Base-by-base conservation (phyloP, 1,140 invertebrate genomes). In the Stratiolaelaps scimitus region DNA sequence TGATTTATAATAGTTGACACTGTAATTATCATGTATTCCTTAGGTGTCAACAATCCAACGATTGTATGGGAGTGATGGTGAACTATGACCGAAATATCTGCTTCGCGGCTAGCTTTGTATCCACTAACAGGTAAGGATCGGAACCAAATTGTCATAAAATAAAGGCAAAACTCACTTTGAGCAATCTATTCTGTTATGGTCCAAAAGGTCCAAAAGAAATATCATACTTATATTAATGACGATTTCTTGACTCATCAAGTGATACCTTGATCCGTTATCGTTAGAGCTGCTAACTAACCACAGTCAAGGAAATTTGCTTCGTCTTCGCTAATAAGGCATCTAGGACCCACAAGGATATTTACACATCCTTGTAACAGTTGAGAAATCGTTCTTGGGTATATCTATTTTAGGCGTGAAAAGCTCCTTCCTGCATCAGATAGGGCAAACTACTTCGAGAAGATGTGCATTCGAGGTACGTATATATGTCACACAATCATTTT, bases 371-470 rank as follows among this genome's bases (percentile, higher is more conserved):
- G 34, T 10, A 40, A 40, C 34, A 40, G 34, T n/a, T n/a, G n/a
- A n/a, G 34, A 4, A 40, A 40, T 40, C 10, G 10, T 40, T 10
- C 10, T 40, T 40, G 10, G 5, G 0, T 10, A 40, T 6, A 40
- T 40, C 34, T 48, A 15, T 60, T 60, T 60, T 23, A 60, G 53
- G 26, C 53, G 53, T 23, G 53, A 60, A 10, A 60, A 60, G 34
- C 34, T 70, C 0, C 46, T 68, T n/a, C 19, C 66, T 7, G 68
- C 69, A 2, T 48, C 65, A 15, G 71, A 73, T n/a, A 64, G 68
- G 7, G 71, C 71, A 2, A 68, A 65, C 46, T 72, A 71, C 43
- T 73, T 71, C 29, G 72, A 73, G 34, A 73, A 73, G 45, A 71
- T 71, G 17, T 71, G 70, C 30, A 29, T 71, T 15, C 19, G 66